These are phyloP conservation scores for Tiliacea aurago DNA, from an alignment of 2,888 invertebrate genomes.

Conservation along the genomic window DNA sequence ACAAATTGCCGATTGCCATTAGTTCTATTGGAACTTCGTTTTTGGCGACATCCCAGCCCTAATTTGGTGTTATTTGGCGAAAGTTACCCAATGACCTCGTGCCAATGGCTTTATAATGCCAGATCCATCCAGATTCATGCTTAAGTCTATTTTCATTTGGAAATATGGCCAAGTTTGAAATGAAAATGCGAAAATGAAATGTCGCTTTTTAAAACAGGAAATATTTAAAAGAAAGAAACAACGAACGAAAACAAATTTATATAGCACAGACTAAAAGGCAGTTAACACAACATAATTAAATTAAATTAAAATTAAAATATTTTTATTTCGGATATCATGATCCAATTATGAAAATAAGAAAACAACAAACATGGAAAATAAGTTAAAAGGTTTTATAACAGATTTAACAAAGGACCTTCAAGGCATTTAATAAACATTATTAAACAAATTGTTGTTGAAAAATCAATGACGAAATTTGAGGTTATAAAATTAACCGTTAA, in stretches of 20 bases:
- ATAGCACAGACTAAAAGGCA: no score
- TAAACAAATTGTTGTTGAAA: not conserved
- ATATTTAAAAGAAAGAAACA: not conserved
- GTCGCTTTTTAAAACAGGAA: not conserved
- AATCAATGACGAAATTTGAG: not conserved
- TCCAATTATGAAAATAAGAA: no score
- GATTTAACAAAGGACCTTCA: no score
- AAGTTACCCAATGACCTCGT: conserved; percentile 28
- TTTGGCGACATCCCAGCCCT: conserved; percentile 46
- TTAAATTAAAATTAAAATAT: no score
- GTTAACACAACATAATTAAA: no score
- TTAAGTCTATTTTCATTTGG: not conserved
- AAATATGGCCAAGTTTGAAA: not conserved
- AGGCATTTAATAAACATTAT: no score
- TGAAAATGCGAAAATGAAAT: no score
- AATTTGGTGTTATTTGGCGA: conserved; percentile 37
- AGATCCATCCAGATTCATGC: not conserved
- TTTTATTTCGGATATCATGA: no score
- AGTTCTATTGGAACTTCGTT: conserved; percentile 18
- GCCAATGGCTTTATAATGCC: conserved; percentile 39
- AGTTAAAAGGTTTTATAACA: no score
- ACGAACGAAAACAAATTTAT: no score
- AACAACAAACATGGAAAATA: no score
- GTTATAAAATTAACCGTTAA: not conserved
- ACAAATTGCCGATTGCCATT: no score